Conservation (phyloP, 2,113 vertebrate species). For the Rhineura floridana region DNA sequence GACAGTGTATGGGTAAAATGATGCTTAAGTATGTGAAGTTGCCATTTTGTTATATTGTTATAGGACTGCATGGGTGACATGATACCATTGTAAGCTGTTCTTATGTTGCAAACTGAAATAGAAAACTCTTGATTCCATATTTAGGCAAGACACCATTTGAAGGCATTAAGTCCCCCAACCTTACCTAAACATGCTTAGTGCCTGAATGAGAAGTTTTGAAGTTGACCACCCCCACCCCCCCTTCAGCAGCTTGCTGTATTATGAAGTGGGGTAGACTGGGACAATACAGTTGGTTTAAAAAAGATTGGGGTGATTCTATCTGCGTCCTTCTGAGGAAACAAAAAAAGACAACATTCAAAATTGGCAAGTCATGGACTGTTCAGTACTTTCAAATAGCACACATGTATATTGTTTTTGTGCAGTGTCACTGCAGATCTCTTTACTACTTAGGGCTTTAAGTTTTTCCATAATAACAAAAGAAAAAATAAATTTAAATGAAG, state of each 20-base stretch:
- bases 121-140: not conserved
- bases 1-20: not conserved
- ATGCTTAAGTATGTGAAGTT: not conserved
- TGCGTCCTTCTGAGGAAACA: accelerated
- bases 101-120: not conserved
- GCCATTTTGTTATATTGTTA: not conserved
- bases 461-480: not conserved
- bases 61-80: not conserved
- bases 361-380: not conserved
- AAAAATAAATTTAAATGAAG: not conserved
- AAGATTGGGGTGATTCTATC: accelerated
- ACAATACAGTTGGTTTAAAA: accelerated
- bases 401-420: not conserved
- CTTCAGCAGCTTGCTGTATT: not conserved
- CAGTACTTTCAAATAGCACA: not conserved
- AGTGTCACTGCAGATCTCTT: not conserved
- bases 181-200: too few species aligned
- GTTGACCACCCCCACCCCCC: not conserved
- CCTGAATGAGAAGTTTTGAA: not conserved
- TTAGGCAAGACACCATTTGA: conserved; percentile 1
- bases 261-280: accelerated
- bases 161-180: not conserved
- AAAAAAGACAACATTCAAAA: accelerated
- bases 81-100: not conserved
- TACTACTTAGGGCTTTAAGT: not conserved